These are phyloP conservation scores for Nemopilema nomurai DNA, from an alignment of 30 jellyfish, hydroid and myxozoan genomes.

Conservation along the genomic window DNA sequence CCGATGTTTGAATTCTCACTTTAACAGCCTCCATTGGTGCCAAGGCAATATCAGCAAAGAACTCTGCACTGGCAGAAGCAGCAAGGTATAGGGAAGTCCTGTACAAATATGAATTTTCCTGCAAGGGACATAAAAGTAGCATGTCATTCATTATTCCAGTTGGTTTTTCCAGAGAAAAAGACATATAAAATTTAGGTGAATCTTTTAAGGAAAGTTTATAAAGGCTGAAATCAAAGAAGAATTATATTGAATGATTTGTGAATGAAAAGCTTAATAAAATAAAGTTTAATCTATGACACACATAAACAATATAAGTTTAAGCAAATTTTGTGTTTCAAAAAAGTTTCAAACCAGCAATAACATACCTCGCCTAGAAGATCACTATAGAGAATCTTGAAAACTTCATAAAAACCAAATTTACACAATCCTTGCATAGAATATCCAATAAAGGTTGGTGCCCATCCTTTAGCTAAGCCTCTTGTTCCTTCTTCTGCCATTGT, in stretches of 20 bases:
- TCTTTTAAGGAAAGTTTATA: too few relatives aligned
- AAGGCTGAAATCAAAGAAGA: too few relatives aligned
- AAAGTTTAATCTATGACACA: too few relatives aligned
- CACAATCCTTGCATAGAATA: conserved; percentile 99
- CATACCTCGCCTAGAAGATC: conserved; percentile 93
- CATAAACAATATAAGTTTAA: too few relatives aligned
- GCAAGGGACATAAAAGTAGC: background rate
- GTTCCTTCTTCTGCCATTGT: conserved; percentile 91
- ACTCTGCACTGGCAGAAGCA: conserved; percentile 99
- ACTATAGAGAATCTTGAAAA: conserved; percentile 90
- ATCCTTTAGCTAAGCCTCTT: conserved; percentile 96
- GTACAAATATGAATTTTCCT: conserved; percentile 95
- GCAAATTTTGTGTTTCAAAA: too few relatives aligned
- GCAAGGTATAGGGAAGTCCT: conserved; percentile 94
- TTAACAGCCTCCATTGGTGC: conserved; percentile 99
- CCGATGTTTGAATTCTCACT: conserved; percentile 96
- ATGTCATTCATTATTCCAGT: too few relatives aligned
- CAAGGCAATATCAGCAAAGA: conserved; percentile 99
- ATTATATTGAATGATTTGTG: too few relatives aligned
- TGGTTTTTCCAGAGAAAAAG: too few relatives aligned
- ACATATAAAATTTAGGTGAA: too few relatives aligned
- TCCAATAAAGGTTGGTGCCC: conserved; percentile 99
- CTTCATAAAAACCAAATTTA: conserved; percentile 99
- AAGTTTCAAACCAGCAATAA: too few relatives aligned
- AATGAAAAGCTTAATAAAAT: too few relatives aligned